Conservation (phyloP, 2,113 vertebrate species). For the Manacus vitellinus region DNA sequence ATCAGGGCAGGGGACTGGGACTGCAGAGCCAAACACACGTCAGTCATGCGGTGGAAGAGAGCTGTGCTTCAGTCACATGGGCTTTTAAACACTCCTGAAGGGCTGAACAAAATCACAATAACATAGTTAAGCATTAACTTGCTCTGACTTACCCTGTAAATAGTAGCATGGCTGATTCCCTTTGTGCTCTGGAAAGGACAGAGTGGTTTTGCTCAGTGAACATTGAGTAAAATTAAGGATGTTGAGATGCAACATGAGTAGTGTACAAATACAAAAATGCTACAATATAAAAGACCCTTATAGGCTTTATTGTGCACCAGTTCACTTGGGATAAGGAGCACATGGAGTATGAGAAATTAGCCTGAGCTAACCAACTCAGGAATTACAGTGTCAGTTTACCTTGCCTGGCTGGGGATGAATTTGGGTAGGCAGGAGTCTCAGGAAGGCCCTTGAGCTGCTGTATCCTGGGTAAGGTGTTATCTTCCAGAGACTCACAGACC, state of each 20-base stretch:
- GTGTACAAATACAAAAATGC: background rate
- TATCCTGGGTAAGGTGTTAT: background rate
- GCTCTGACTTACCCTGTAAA: background rate
- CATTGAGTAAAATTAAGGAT: background rate
- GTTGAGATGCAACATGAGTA: background rate
- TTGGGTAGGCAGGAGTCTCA: background rate
- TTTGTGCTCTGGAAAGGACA: background rate
- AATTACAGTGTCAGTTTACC: background rate
- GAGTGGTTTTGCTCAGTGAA: background rate
- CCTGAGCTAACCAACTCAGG: background rate
- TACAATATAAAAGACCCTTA: background rate
- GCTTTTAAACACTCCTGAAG: background rate
- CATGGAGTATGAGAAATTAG: background rate
- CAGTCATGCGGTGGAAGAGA: background rate
- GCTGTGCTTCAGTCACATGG: background rate
- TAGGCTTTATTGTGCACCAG: background rate
- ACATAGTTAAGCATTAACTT: constrained; percentile 20
- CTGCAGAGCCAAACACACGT: background rate
- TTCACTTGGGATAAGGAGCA: background rate
- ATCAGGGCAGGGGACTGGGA: background rate
- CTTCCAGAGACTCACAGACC: background rate
- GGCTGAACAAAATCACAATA: background rate
- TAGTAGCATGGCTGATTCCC: background rate
- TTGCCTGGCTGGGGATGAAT: background rate
- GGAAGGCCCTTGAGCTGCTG: background rate